Percentiles rank a stretch among this genome's conserved stretches.
Conservation (phyloP, 2,888 invertebrate genomes). For the Liopterus haemorrhoidalis region DNA sequence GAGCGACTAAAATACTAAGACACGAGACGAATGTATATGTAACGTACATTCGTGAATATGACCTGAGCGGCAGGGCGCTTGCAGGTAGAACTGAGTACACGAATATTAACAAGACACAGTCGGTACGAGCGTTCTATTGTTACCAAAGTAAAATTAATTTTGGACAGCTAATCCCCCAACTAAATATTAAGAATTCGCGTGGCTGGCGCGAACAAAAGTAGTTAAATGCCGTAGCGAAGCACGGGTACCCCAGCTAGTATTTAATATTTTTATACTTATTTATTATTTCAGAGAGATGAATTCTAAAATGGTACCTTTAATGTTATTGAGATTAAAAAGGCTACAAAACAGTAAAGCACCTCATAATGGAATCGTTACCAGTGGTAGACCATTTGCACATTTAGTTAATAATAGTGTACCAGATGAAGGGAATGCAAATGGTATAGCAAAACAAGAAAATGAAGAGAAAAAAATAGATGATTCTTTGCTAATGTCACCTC, state of each 20-base stretch:
- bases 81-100: no score
- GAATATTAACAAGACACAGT: no score
- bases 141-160: no score
- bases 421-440: not conserved
- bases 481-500: constrained; percentile 16
- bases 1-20: no score
- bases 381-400: constrained; percentile 52
- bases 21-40: no score
- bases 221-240: no score
- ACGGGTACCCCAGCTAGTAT: constrained; percentile 4
- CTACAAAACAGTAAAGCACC: constrained; percentile 47
- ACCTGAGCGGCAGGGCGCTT: no score
- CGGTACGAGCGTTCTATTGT: no score
- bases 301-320: constrained; percentile 76
- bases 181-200: no score
- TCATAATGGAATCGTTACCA: constrained; percentile 19
- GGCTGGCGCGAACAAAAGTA: no score
- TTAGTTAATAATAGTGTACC: constrained; percentile 36
- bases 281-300: constrained; percentile 66
- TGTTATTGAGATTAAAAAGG: constrained; percentile 75
- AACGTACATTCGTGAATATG: no score
- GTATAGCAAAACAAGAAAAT: constrained; percentile 2
- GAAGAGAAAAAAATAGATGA: constrained; percentile 1
- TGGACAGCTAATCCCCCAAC: no score
- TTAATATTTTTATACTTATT: constrained; percentile 2